These are phyloP conservation scores for Triplophysa bombifrons DNA, from an alignment of 2,797 vertebrate species.

Conservation along the genomic window DNA sequence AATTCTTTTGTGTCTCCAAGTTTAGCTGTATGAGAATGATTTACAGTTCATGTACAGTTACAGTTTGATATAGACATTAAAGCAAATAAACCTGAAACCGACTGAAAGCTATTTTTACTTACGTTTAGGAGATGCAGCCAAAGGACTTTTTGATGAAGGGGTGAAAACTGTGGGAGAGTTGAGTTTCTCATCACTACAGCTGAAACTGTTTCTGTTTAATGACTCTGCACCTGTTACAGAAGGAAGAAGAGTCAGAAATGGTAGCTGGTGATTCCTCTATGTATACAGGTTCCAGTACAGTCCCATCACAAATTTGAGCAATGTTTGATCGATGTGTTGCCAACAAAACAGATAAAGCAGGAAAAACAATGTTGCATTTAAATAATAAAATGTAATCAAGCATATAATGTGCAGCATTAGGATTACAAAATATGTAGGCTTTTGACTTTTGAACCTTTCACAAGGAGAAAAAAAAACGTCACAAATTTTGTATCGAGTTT, in stretches of 20 bases:
- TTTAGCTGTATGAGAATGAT: slow-evolving; percentile 81
- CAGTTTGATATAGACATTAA: background rate
- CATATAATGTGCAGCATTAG: background rate
- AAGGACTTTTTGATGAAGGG: slow-evolving; percentile 73
- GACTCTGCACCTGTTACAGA: slow-evolving; percentile 86
- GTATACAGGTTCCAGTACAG: slow-evolving; percentile 4
- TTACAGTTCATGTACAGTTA: background rate
- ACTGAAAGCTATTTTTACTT: slow-evolving; percentile 32
- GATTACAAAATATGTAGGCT: background rate
- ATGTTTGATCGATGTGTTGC: background rate
- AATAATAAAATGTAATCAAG: background rate
- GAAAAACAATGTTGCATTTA: background rate
- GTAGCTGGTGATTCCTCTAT: background rate
- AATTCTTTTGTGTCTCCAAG: slow-evolving; percentile 97
- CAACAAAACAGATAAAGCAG: background rate
- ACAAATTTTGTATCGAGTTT: no score
- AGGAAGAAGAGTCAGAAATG: slow-evolving; percentile 1
- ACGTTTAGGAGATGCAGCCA: slow-evolving; percentile 85
- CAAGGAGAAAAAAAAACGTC: background rate
- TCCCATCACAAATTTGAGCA: background rate
- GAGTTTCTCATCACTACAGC: slow-evolving; percentile 92
- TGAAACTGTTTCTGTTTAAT: slow-evolving; percentile 90
- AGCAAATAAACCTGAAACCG: background rate
- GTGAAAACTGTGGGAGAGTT: slow-evolving; percentile 84
- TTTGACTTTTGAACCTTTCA: background rate